Evolutionary conservation across 2,113 vertebrate genomes (phyloP), one percentile per base, ranked within the genome.

Genomic region (Oryzias woworae): DNA sequence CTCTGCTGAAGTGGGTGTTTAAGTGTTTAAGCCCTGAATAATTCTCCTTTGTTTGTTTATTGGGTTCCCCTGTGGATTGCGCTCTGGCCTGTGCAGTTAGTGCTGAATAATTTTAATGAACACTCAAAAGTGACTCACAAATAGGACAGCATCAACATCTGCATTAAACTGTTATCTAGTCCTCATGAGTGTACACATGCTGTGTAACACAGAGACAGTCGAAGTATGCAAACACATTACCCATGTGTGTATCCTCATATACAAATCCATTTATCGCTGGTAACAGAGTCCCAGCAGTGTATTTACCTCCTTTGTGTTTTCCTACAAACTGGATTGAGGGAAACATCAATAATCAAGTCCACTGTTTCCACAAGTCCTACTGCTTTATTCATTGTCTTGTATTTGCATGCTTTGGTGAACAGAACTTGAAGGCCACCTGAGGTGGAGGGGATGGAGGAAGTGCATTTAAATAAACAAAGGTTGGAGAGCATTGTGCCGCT

Each of bases 1-100:
- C 84, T 82, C 53, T 53, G 52, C 76, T 87, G 73, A 82, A 89
- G 87, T 85, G 81, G 81, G 70, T 80, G 78, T 89, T 87, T 85
- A 89, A 89, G 84, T 84, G 78, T 88, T 90, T 85, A 87, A 88
- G 82, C 76, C 82, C 80, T 78, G 75, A 89, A 86, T 89, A 80
- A 90, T 86, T 88, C 68, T 84, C 74, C 71, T 64, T 75, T 83
- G 81, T 90, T 88, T 88, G 84, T 89, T 89, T 89, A 89, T 87
- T 78, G 58, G 56, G 53, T 76, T 69, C 75, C 85, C 83, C 68
- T 53, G 68, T 20, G 87, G 76, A 69, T 62, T 83, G 71, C 1
- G 78, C 80, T 81, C 60, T 69, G 82, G 82, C 84, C 82, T n/a
- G 41, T 80, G 69, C 58, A 73, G 72, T 69, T 77, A 81, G 77